Conservation (phyloP, 1,140 invertebrate species). For the Formica exsecta region DNA sequence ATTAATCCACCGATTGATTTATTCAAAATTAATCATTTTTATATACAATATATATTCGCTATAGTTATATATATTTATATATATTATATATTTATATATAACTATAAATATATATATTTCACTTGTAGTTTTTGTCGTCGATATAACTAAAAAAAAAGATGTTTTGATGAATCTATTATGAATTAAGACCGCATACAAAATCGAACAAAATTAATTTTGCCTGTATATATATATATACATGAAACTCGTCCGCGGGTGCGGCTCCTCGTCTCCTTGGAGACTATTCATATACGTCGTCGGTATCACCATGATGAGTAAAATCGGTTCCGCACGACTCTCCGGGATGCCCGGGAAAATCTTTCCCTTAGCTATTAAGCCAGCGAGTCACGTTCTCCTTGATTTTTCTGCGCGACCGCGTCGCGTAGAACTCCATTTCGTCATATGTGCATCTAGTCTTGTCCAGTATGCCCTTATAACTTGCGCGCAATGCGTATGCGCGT, state of each 20-base stretch:
- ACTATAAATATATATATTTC: too few species aligned
- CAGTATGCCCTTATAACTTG: constrained; percentile 77
- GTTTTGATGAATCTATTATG: background rate
- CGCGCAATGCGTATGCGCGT: constrained; percentile 64
- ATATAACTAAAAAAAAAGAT: background rate
- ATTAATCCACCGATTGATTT: background rate
- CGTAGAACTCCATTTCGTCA: constrained; percentile 70
- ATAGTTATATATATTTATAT: too few species aligned
- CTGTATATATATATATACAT: too few species aligned
- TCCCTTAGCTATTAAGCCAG: constrained; percentile 62
- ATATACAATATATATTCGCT: too few species aligned
- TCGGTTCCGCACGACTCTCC: constrained; percentile 4
- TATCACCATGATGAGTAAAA: background rate
- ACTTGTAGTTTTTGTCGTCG: background rate
- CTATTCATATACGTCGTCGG: too few species aligned
- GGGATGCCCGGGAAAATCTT: constrained; percentile 48
- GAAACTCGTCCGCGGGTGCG: too few species aligned
- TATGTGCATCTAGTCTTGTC: constrained; percentile 83
- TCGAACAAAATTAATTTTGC: background rate
- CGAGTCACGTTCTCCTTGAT: constrained; percentile 47
- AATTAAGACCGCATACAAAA: background rate
- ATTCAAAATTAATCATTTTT: background rate
- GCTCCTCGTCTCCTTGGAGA: too few species aligned
- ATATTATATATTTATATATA: too few species aligned
- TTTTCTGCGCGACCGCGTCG: background rate